Evolutionary conservation across 2,888 invertebrate species (phyloP).

Genomic region (Cecidostiba fungosa): DNA sequence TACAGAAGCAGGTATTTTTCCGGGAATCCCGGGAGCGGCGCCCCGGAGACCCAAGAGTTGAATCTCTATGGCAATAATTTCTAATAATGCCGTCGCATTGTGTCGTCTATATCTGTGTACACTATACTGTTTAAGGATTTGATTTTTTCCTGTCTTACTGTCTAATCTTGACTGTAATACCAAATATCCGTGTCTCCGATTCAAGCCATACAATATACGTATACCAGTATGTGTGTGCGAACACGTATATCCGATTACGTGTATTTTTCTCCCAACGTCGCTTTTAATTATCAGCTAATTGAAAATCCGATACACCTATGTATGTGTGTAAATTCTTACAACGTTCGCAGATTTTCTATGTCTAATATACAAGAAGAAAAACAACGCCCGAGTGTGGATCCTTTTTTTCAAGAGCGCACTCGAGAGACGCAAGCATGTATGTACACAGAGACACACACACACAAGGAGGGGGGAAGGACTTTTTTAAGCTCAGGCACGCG

Average conservation of each 20-base stretch:
- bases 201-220: too few species aligned
- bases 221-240: too few species aligned
- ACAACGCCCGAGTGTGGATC: too few species aligned
- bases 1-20: conserved; percentile 46
- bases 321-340: neutral
- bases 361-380: neutral
- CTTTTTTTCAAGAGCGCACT: neutral
- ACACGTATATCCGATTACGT: neutral
- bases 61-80: conserved; percentile 71
- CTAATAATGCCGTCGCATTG: conserved; percentile 71
- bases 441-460: neutral
- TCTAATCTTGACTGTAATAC: too few species aligned
- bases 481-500: conserved; percentile 73
- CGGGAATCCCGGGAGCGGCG: conserved; percentile 26
- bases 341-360: neutral
- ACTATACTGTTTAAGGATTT: too few species aligned
- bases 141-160: too few species aligned
- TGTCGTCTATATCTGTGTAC: conserved; percentile 10
- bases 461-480: conserved; percentile 53
- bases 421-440: neutral
- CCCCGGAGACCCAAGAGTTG: conserved; percentile 56
- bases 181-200: too few species aligned
- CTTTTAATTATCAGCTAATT: neutral
- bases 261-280: neutral
- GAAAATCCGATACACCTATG: neutral